These are phyloP conservation scores for Microctenopoma stevenorrisi DNA, from an alignment of 2,797 vertebrate species.

Conservation along the genomic window DNA sequence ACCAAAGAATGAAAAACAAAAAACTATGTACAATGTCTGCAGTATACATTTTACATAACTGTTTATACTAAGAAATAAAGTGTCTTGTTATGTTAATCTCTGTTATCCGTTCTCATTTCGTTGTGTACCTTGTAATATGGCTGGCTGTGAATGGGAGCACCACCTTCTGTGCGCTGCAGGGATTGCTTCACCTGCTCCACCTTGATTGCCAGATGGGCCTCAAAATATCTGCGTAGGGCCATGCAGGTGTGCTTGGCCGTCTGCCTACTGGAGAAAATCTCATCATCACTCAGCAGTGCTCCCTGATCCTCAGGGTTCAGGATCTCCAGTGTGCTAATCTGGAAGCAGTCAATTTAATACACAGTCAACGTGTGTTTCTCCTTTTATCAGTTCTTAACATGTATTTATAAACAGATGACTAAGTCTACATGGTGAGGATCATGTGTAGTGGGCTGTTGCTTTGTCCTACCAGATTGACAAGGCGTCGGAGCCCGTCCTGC, in stretches of 20 bases:
- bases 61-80: not conserved
- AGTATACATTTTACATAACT: not conserved
- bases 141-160: constrained; percentile 93
- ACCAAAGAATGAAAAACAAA: not conserved
- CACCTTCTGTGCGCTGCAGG: constrained; percentile 96
- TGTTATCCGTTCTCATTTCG: constrained; percentile 17
- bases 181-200: constrained; percentile 99
- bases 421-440: not conserved
- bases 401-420: constrained; percentile 12
- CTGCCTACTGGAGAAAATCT: constrained; percentile 99
- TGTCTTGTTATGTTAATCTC: not conserved
- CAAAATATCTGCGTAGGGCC: constrained; percentile 97
- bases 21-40: not conserved
- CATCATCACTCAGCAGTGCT: constrained; percentile 95
- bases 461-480: constrained; percentile 90
- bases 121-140: constrained; percentile 94
- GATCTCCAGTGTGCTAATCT: constrained; percentile 99
- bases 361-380: not conserved
- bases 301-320: constrained; percentile 97
- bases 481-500: constrained; percentile 94
- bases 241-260: constrained; percentile 99
- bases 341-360: constrained; percentile 56
- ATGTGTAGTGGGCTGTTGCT: not conserved
- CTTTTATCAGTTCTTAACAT: not conserved
- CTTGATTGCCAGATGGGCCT: constrained; percentile 98